Conservation (phyloP, 2,797 vertebrate genomes). For the Microchirus variegatus region DNA sequence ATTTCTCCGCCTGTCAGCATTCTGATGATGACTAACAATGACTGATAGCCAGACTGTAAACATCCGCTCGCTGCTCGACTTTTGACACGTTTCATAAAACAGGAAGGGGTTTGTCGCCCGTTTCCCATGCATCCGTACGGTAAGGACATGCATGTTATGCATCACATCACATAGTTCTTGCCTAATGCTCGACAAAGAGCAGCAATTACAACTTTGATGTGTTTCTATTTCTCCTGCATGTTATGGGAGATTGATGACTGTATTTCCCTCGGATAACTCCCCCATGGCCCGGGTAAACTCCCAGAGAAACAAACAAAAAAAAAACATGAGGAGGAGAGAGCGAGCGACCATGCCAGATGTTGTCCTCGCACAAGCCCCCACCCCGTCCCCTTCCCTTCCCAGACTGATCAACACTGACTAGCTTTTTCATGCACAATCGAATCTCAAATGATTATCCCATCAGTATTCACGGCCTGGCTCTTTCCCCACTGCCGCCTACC, state of each 20-base stretch:
- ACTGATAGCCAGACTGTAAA: slow-evolving; percentile 42
- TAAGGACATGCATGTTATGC: slow-evolving; percentile 8
- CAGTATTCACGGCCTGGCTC: slow-evolving; percentile 62
- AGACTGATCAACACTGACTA: slow-evolving; percentile 8
- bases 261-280: slow-evolving; percentile 59
- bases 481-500: slow-evolving; percentile 32
- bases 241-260: slow-evolving; percentile 68
- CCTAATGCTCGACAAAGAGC: slow-evolving; percentile 14
- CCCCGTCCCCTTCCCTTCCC: slow-evolving; percentile 1
- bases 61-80: slow-evolving; percentile 46
- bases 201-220: slow-evolving; percentile 35
- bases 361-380: slow-evolving; percentile 23
- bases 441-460: slow-evolving; percentile 64
- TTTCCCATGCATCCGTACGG: slow-evolving; percentile 28
- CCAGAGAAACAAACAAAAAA: slow-evolving; percentile 67
- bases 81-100: slow-evolving; percentile 24
- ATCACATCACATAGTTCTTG: slow-evolving; percentile 18
- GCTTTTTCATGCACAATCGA: slow-evolving; percentile 50
- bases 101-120: slow-evolving; percentile 24
- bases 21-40: slow-evolving; percentile 39
- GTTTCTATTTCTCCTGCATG: slow-evolving; percentile 44
- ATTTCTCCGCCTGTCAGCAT: slow-evolving; percentile 27
- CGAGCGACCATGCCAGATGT: slow-evolving; percentile 59
- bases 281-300: slow-evolving; percentile 49
- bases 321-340: slow-evolving; percentile 42